Evolutionary conservation across 2,888 invertebrate species (phyloP).

Genomic region (Trichopria drosophilae): DNA sequence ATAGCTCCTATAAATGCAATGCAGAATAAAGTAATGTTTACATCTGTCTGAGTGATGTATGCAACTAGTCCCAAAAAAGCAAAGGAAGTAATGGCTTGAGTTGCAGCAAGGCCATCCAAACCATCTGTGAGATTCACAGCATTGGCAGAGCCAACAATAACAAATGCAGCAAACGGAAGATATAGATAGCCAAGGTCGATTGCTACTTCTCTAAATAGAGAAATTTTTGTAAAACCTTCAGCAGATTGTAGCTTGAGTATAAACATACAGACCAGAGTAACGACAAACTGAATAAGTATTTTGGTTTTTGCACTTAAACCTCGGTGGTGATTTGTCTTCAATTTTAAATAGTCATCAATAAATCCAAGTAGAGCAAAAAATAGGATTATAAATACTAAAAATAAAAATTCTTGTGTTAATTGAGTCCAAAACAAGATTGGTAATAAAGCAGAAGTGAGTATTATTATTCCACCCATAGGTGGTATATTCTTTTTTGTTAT

Average conservation of each 20-base stretch:
- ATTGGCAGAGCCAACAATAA: conserved; percentile 27
- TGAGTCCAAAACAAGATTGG: conserved; percentile 22
- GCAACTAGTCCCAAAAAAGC: conserved; percentile 27
- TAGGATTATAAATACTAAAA: conserved; percentile 21
- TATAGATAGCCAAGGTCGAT: conserved; percentile 24
- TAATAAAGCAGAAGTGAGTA: conserved; percentile 21
- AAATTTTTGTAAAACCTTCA: conserved; percentile 24
- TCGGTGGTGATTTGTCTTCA: conserved; percentile 21
- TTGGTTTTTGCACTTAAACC: conserved; percentile 23
- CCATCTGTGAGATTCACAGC: conserved; percentile 30
- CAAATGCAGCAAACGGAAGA: conserved; percentile 20
- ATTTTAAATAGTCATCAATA: conserved; percentile 26
- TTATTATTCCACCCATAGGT: conserved; percentile 24
- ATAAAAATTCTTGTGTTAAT: conserved; percentile 19
- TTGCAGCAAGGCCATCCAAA: conserved; percentile 22
- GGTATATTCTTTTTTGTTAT: conserved; percentile 23
- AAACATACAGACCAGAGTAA: conserved; percentile 24
- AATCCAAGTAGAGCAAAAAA: conserved; percentile 26
- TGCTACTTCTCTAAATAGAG: conserved; percentile 23
- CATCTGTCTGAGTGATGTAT: conserved; percentile 20
- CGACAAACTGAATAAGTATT: conserved; percentile 24
- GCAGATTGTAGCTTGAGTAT: conserved; percentile 24
- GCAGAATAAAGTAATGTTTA: conserved; percentile 24
- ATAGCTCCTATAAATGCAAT: conserved; percentile 23
- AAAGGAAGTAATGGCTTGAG: not conserved